Conservation (phyloP, 2,797 vertebrate genomes). For the Malurus splendens region DNA sequence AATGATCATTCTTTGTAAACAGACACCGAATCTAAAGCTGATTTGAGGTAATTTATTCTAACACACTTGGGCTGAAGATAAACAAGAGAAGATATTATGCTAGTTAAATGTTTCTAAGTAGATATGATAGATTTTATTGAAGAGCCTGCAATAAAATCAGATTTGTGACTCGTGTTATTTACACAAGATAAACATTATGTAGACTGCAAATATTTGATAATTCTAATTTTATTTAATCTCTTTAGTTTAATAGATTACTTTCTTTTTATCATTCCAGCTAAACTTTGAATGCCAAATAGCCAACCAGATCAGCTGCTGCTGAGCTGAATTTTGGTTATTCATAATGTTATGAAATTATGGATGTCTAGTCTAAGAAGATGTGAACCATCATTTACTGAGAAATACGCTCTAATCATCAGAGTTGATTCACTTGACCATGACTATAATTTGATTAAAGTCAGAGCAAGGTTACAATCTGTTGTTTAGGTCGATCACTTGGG, state of each 20-base stretch:
- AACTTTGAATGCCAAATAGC: not conserved
- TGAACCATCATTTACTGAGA: not conserved
- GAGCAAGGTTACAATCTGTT: not conserved
- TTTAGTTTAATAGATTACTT: not conserved
- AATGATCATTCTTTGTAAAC: not conserved
- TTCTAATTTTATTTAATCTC: not conserved
- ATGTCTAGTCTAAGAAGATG: not conserved
- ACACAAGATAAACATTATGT: not conserved
- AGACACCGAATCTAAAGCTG: not conserved
- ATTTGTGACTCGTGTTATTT: not conserved
- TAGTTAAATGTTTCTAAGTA: not conserved
- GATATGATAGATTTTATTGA: not conserved
- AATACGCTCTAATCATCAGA: not conserved
- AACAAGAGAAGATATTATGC: not conserved
- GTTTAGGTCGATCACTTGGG: not conserved
- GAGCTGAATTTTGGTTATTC: not conserved
- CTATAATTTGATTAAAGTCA: not conserved
- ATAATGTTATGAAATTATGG: not conserved
- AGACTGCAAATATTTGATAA: conserved; percentile 1
- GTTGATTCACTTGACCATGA: not conserved
- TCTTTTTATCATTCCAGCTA: not conserved
- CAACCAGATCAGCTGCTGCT: not conserved
- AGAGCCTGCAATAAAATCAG: not conserved
- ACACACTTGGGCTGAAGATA: not conserved
- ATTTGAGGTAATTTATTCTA: not conserved